Base-by-base conservation (phyloP, 30 jellyfish, hydroid and myxozoan species). In the Aurelia coerulea region DNA sequence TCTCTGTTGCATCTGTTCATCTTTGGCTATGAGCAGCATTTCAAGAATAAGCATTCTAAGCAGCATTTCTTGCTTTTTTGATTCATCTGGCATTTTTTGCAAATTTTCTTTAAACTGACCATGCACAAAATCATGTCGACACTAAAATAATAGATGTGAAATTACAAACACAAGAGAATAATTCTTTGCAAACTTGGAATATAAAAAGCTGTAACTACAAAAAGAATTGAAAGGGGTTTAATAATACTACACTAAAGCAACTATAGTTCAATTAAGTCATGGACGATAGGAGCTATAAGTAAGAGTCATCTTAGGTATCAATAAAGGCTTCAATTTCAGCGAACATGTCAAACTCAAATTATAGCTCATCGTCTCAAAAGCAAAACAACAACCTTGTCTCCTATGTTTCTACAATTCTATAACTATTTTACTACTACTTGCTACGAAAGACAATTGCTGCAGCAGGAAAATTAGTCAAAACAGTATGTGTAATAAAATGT, bases 71-170 rank as follows among this genome's bases (percentile, higher is more conserved):
- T 73, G 87, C 69, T 60, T 83, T 41, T 73, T 72, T 39, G 41
- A 68, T 10, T 72, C 86, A 41, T 50, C 65, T 46, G 63, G 77
- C 80, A 84, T 17, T 58, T 73, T 76, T 11, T 66, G 50, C 39
- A 84, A 50, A 62, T 74, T 84, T 18, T 84, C 84, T 51, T 51
- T 84, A 78, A 52, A 84, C 68, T 35, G 51, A 16, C 93, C 93
- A 84, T 74, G 72, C 29, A 73, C 93, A 62, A 84, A 84, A 72
- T 84, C 87, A 84, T 74, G 93, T 31, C 93, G 93, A 63, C 93
- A 84, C 93, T 84, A 34, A 35, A 84, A 74, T 5, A 32, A 16
- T 18, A 56, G 17, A 23, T 39, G 49, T 2, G 17, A 2, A 10
- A 52, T 35, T 7, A 8, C 3, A 2, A 12, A 29, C 41, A 32